Percentiles rank a stretch among this genome's conserved stretches.
These are phyloP conservation scores for Tupiocoris notatus DNA, from an alignment of 2,888 invertebrate genomes.

Conservation along the genomic window DNA sequence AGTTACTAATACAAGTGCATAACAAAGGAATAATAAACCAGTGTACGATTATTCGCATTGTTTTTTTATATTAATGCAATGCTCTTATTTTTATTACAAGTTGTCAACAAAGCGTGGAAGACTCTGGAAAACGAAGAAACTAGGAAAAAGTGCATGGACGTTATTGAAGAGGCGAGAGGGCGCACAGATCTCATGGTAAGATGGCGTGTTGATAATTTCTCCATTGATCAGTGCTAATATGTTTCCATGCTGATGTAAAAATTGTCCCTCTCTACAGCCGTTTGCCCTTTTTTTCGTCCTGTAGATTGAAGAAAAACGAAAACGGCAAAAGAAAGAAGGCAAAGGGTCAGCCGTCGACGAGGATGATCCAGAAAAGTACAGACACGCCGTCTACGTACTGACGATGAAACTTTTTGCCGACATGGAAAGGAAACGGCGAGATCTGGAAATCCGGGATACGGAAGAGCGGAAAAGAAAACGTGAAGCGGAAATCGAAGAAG, in stretches of 20 bases:
- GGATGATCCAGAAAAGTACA: conserved; percentile 79
- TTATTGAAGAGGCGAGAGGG: conserved; percentile 95
- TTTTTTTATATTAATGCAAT: too few species aligned
- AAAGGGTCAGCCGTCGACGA: conserved; percentile 78
- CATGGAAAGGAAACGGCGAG: conserved; percentile 85
- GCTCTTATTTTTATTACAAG: too few species aligned
- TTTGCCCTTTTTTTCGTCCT: conserved; percentile 3
- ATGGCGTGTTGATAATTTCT: too few species aligned
- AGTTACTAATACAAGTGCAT: too few species aligned
- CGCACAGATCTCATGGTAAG: conserved; percentile 86
- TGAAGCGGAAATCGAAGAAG: conserved; percentile 89
- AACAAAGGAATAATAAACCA: too few species aligned
- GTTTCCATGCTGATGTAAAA: not conserved
- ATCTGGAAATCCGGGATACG: conserved; percentile 83
- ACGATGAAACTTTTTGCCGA: conserved; percentile 97
- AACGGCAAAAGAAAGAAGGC: conserved; percentile 90
- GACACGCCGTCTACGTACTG: conserved; percentile 95
- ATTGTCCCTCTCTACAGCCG: conserved; percentile 24
- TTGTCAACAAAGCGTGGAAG: conserved; percentile 93
- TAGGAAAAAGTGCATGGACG: conserved; percentile 88
- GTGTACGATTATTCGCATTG: too few species aligned
- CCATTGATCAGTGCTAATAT: not conserved
- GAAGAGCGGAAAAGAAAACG: conserved; percentile 92
- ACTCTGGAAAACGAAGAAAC: conserved; percentile 92
- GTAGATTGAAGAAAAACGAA: conserved; percentile 87